phyloP scores from a whole-genome alignment of 2,888 invertebrate species.

The Meghimatium bilineatum region DNA sequence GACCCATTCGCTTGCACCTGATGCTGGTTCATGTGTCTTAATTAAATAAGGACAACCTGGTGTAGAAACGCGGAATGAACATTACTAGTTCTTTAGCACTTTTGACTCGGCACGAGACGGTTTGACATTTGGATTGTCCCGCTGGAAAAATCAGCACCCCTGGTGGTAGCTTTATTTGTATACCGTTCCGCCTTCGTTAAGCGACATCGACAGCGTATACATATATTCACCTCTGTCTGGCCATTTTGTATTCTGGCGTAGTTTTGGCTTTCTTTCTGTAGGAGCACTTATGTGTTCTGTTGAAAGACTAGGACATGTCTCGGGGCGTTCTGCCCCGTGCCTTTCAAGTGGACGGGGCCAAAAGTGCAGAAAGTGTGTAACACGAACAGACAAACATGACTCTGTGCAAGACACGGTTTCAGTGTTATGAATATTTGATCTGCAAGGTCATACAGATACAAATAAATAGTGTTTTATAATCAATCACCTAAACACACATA shows the following conservation, averaged over 20 bases:
- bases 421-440: not conserved
- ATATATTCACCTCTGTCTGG: not conserved
- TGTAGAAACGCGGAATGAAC: not conserved
- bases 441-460: not conserved
- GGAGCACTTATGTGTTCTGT: slow-evolving; percentile 12
- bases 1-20: too few species aligned
- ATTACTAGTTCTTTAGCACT: not conserved
- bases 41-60: not conserved
- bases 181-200: not conserved
- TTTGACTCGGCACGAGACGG: not conserved
- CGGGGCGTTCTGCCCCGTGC: slow-evolving; percentile 20
- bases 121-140: slow-evolving; percentile 20
- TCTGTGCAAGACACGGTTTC: not conserved
- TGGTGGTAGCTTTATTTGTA: slow-evolving; percentile 16
- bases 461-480: not conserved
- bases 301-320: not conserved
- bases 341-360: not conserved
- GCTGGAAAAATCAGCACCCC: not conserved
- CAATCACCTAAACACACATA: not conserved
- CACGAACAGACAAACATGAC: slow-evolving; percentile 6
- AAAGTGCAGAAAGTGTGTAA: not conserved
- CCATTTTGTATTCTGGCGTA: slow-evolving; percentile 20
- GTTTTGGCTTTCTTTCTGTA: not conserved
- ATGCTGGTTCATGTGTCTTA: too few species aligned
- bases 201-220: not conserved